Base-by-base conservation (phyloP, 1,140 invertebrate genomes). In the Neotoxoptera formosana region DNA sequence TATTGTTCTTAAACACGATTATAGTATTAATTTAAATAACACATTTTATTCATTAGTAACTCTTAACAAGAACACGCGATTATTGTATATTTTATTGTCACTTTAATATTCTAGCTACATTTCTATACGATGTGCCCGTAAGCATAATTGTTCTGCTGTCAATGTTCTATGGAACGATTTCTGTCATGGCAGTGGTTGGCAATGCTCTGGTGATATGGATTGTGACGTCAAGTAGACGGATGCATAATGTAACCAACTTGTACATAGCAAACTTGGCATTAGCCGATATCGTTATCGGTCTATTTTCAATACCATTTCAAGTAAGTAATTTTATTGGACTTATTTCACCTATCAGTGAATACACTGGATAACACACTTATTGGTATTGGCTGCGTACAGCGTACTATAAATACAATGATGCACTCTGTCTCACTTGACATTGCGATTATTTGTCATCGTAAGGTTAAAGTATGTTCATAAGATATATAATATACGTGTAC, bases 121-220 rank as follows among this genome's bases (percentile, higher is more conserved):
- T 94, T 20, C 94, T 97, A 25, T 98, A 98, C 95, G 96, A 97
- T 47, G 97, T 98, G 0, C 97, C 98, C 0, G 96, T 96, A 0
- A 96, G 96, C 25, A 95, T 98, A 91, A 96, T 98, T 92, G 96
- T 96, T 0, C 94, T 98, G 21, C 95, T 98, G 34, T 97, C 97
- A 21, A 95, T 97, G 53, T 96, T 97, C 91, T 98, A 98, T 94
- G 98, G 98, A 14, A 96, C 96, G 53, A 98, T 98, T 94, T 98
- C 97, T 41, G 95, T 98, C 2, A 95, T 98, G 81, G 97, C 98
- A 2, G 97, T 98, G 11, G 96, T 97, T 11, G 98, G 98, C 4
- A 98, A 98, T 95, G 96, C 96, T 17, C 95, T 98, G 14, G 97
- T 98, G 20, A 97, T 98, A 94, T 97, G 97, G 96, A 97, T 98